Evolutionary conservation across 2,797 vertebrate genomes (phyloP), one percentile per base, ranked within the genome.

Genomic region (Intellagama lesueurii): DNA sequence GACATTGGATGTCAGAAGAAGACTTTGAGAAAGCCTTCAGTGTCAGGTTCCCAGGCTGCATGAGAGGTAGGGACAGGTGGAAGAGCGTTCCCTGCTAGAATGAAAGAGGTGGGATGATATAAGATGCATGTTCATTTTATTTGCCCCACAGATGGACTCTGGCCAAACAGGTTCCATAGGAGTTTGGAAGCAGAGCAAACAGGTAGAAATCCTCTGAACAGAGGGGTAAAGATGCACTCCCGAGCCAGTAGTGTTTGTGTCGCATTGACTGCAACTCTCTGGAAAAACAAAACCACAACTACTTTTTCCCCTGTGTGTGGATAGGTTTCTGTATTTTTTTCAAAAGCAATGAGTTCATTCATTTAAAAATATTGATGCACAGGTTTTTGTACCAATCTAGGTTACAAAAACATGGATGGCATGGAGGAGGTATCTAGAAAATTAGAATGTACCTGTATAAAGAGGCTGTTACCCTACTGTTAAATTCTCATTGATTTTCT

Each of bases 1-100:
- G 99, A 0, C 97, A 96, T 90, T 99, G 99, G 99, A 99, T 99
- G 99, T 98, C 97, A 0, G 98, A 97, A 4, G 98, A 98, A 49
- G 98, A 99, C 92, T 99, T 99, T 52, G 98, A 98, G 94, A 99
- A 99, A 95, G 98, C 98, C 0, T 97, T 98, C 96, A 96, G 95
- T 2, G 95, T 96, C 91, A 96, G 99, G 28, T 99, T 99, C 91
- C 99, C 99, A 0, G 98, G 98, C n/a, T 99, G 99, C 96, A 99
- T 99, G 99, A 98, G 98, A 98, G 99, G 99, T 99, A 93, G 52
- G 87, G 3, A 49, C 76, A 68, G 9, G 72, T 66, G 64, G 70
- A 6, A 26, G 17, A 17, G 0, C 0, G 5, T 6, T 83, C 87
- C 70, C 32, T 92, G 80, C 5, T 12, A 91, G 79, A 52, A 78